Conservation (phyloP, 2,797 vertebrate species). For the Buphagus erythrorhynchus region DNA sequence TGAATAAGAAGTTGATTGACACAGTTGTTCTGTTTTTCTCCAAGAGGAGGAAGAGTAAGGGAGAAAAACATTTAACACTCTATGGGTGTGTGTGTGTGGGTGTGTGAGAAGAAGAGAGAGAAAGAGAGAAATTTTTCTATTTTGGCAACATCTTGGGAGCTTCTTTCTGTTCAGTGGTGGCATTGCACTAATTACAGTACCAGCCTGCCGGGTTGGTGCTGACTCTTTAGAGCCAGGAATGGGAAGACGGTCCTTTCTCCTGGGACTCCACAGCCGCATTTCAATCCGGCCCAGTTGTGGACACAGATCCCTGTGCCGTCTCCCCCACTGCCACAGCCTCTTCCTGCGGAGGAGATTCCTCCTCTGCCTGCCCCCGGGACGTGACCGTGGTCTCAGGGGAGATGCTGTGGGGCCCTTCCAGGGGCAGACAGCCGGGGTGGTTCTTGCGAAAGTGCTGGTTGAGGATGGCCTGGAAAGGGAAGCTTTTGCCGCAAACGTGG, state of each 20-base stretch:
- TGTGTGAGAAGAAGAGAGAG: not conserved
- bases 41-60: slow-evolving; percentile 50
- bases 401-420: slow-evolving; percentile 92
- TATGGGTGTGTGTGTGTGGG: not conserved
- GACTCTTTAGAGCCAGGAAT: slow-evolving; percentile 40
- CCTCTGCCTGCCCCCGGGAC: slow-evolving; percentile 87
- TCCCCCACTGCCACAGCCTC: slow-evolving; percentile 85
- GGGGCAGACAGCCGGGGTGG: slow-evolving; percentile 91
- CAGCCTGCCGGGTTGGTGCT: slow-evolving; percentile 64
- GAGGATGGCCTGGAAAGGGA: slow-evolving; percentile 99
- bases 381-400: slow-evolving; percentile 96
- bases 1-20: slow-evolving; percentile 80
- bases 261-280: not conserved
- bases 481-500: slow-evolving; percentile 97
- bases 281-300: slow-evolving; percentile 96
- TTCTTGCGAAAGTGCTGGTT: slow-evolving; percentile 99
- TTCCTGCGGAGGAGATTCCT: slow-evolving; percentile 90
- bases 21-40: slow-evolving; percentile 72
- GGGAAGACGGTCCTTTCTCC: slow-evolving; percentile 68
- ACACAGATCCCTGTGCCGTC: slow-evolving; percentile 90
- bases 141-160: slow-evolving; percentile 78
- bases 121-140: slow-evolving; percentile 54
- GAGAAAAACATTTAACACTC: slow-evolving; percentile 59
- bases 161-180: slow-evolving; percentile 65
- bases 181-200: slow-evolving; percentile 73